These are phyloP conservation scores for Takifugu flavidus DNA, from an alignment of 2,113 vertebrate species.

Conservation along the genomic window DNA sequence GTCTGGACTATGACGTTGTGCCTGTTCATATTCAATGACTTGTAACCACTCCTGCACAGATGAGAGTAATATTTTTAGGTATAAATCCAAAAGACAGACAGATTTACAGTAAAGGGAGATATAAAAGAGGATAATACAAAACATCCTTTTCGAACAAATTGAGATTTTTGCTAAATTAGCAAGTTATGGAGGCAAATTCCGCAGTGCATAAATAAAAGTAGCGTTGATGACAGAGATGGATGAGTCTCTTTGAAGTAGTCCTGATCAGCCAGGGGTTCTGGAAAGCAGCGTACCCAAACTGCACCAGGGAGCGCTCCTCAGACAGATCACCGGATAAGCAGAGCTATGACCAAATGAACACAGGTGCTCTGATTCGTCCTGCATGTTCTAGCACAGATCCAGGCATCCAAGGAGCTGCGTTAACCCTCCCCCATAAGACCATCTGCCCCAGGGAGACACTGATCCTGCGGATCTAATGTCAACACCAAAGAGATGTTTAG, in stretches of 20 bases:
- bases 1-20: conserved; percentile 19
- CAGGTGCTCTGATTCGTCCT: conserved; percentile 75
- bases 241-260: conserved; percentile 35
- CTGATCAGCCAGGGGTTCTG: conserved; percentile 41
- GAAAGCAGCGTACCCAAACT: conserved; percentile 14
- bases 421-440: conserved; percentile 52
- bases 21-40: not conserved
- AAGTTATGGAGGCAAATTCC: not conserved
- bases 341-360: conserved; percentile 69
- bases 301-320: conserved; percentile 7
- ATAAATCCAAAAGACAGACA: not conserved
- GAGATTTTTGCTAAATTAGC: no score
- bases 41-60: not conserved
- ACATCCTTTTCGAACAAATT: no score
- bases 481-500: conserved; percentile 60
- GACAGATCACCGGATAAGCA: conserved; percentile 52
- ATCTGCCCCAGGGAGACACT: conserved; percentile 63
- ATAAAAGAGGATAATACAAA: no score
- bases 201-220: not conserved
- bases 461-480: conserved; percentile 68
- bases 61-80: not conserved
- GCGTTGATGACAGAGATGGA: conserved; percentile 36
- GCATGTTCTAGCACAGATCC: conserved; percentile 69
- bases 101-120: no score
- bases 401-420: conserved; percentile 57